A percentile compares a stretch with the other conserved stretches of the same genome.
phyloP scores from a whole-genome alignment of 1,140 invertebrate genomes.

The Ectropis grisescens region DNA sequence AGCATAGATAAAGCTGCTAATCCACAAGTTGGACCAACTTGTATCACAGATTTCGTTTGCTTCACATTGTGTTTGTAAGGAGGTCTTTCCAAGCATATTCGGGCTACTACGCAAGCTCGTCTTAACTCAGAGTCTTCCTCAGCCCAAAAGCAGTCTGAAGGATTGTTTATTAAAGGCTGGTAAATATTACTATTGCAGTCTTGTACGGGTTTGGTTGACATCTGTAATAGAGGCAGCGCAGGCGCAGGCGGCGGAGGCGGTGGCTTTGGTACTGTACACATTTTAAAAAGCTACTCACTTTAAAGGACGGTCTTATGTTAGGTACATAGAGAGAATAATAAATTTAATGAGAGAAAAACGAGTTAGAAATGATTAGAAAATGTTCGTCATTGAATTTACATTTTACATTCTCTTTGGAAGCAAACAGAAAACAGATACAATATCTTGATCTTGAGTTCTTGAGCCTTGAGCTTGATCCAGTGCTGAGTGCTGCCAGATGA shows the following conservation, averaged over 20 bases:
- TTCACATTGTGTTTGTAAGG: conserved; percentile 40
- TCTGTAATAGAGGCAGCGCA: conserved; percentile 1
- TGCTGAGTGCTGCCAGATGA: too few relatives aligned
- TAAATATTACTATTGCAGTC: too few relatives aligned
- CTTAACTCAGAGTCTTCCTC: conserved; percentile 45
- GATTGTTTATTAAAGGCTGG: too few relatives aligned
- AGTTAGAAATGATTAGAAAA: too few relatives aligned
- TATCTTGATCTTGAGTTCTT: too few relatives aligned
- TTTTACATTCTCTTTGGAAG: too few relatives aligned
- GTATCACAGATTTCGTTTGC: conserved; percentile 28
- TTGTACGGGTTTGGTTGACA: too few relatives aligned
- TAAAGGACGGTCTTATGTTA: conserved; percentile 9
- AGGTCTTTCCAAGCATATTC: conserved; percentile 45
- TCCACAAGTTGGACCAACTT: conserved; percentile 82
- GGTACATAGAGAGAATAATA: too few relatives aligned
- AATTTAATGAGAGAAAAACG: too few relatives aligned
- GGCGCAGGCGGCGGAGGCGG: conserved; percentile 28
- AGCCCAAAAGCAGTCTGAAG: conserved; percentile 55
- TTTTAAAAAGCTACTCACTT: conserved; percentile 10
- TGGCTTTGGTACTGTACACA: conserved; percentile 38
- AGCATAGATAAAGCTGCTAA: conserved; percentile 85
- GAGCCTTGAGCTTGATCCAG: too few relatives aligned
- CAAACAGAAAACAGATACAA: too few relatives aligned
- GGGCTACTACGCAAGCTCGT: conserved; percentile 57
- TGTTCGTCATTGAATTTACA: too few relatives aligned